phyloP scores from a whole-genome alignment of 2,888 invertebrate species.

The Epirrhoe alternata region DNA sequence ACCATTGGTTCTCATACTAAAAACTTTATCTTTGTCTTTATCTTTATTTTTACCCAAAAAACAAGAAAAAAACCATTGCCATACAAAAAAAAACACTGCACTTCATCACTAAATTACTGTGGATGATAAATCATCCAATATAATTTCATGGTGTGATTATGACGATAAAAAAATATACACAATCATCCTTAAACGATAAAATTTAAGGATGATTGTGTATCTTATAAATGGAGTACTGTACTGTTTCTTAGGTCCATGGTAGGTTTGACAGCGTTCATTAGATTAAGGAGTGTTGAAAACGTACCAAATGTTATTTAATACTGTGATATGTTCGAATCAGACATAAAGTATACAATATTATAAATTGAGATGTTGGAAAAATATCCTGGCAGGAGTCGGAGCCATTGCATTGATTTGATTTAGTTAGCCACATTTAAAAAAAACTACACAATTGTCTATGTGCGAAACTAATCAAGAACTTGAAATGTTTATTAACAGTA shows the following conservation, averaged over 20 bases:
- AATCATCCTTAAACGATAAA: too few relatives aligned
- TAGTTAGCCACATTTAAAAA: conserved; percentile 21
- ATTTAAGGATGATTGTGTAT: conserved; percentile 1
- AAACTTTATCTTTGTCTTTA: too few relatives aligned
- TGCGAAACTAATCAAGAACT: too few relatives aligned
- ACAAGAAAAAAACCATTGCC: background rate
- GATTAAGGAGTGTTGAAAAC: conserved; percentile 41
- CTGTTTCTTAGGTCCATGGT: conserved; percentile 10
- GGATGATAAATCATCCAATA: too few relatives aligned
- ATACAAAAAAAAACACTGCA: background rate
- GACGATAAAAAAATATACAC: too few relatives aligned
- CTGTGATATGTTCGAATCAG: conserved; percentile 63
- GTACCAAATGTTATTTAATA: conserved; percentile 55
- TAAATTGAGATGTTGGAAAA: conserved; percentile 15
- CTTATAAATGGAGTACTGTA: conserved; percentile 23
- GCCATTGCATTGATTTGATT: conserved; percentile 8
- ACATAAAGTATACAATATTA: conserved; percentile 26
- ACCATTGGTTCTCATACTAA: too few relatives aligned
- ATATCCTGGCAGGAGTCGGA: conserved; percentile 8
- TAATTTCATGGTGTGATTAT: too few relatives aligned
- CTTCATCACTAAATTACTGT: background rate
- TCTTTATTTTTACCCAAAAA: too few relatives aligned
- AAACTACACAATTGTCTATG: too few relatives aligned
- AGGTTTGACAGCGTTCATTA: conserved; percentile 23
- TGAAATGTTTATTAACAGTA: too few relatives aligned